Base-by-base conservation (phyloP, 1,140 invertebrate genomes). In the Plectrocnemia conspersa region DNA sequence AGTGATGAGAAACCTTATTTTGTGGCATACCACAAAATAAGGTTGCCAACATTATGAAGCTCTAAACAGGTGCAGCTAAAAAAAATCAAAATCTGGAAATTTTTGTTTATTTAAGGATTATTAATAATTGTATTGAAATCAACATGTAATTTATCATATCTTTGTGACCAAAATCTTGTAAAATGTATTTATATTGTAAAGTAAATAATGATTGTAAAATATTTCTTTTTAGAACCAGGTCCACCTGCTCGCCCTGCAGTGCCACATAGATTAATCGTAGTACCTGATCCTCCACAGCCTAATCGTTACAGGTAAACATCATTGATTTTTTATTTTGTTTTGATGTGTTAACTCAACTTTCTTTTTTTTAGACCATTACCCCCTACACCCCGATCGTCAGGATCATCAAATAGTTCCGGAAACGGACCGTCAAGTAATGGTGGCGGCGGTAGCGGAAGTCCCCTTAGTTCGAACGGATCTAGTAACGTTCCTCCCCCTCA, bases 181-280 rank as follows among this genome's bases (percentile, higher is more conserved):
- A n/a, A n/a, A n/a, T n/a, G n/a, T n/a, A n/a, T n/a, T n/a, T n/a
- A n/a, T n/a, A n/a, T n/a, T n/a, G n/a, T n/a, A n/a, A n/a, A n/a
- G n/a, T n/a, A n/a, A n/a, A n/a, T n/a, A n/a, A n/a, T n/a, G n/a
- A n/a, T n/a, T n/a, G n/a, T n/a, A n/a, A n/a, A n/a, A n/a, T n/a
- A 10, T 47, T 11, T 45, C 3, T 2, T 85, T 58, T 78, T 83
- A 68, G 88, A 91, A 66, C 86, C 87, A 33, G 88, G 86, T 45
- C 88, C 88, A 57, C 89, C 89, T 29, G 82, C 88, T 42, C 76
- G 90, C 67, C 89, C 89, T 42, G 84, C 89, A 41, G 84, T 93
- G 69, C 89, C 89, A 62, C 89, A 91, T 70, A 84, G 90, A 75
- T 79, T 93, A 63, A 91, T 90, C 67, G 86, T 88, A 75, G 81